phyloP scores from a whole-genome alignment of 1,140 invertebrate genomes.

The Platorchestia sp. region DNA sequence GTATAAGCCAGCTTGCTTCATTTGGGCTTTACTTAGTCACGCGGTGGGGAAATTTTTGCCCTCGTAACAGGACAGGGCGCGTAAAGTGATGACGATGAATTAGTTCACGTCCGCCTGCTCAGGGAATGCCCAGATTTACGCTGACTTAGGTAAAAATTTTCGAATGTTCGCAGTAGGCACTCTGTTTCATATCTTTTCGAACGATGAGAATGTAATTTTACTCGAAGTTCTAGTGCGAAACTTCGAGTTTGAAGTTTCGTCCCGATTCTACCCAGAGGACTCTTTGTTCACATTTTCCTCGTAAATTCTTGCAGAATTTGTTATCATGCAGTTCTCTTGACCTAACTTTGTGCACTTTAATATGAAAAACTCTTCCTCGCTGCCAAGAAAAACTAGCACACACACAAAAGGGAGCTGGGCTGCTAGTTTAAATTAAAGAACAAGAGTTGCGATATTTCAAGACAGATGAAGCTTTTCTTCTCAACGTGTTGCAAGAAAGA shows the following conservation, averaged over 20 bases:
- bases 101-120: too few species aligned
- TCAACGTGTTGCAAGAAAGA: not conserved
- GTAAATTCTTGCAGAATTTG: not conserved
- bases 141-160: not conserved
- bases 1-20: not conserved
- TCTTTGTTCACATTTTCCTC: not conserved
- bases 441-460: not conserved
- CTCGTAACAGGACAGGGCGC: not conserved
- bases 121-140: not conserved
- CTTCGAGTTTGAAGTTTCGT: not conserved
- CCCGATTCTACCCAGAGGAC: not conserved
- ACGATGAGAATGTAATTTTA: not conserved
- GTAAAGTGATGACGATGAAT: not conserved
- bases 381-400: not conserved
- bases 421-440: not conserved
- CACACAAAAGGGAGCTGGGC: not conserved
- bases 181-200: not conserved
- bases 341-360: not conserved
- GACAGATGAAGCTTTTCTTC: not conserved
- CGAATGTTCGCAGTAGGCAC: not conserved
- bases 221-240: not conserved
- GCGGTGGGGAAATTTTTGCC: not conserved
- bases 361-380: not conserved
- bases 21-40: not conserved
- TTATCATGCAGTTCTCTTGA: not conserved